These are phyloP conservation scores for Synanthedon myopaeformis DNA, from an alignment of 2,888 invertebrate genomes.

Conservation along the genomic window DNA sequence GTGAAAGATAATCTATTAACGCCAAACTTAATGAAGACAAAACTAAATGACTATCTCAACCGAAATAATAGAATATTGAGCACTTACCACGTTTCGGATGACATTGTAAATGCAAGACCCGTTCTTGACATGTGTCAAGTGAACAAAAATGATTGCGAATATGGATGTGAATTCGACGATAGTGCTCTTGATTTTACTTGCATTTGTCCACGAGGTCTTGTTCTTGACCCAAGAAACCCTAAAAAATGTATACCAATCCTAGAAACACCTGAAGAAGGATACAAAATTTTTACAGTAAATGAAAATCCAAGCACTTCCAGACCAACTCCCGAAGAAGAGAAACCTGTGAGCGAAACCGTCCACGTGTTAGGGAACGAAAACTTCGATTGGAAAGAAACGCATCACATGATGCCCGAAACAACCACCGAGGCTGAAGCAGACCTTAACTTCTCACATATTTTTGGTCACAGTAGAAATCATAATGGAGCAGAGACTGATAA, in stretches of 20 bases:
- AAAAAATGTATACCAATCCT: conserved; percentile 54
- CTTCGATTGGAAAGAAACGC: conserved; percentile 46
- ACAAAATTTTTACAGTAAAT: conserved; percentile 23
- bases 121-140: conserved; percentile 76
- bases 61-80: conserved; percentile 65
- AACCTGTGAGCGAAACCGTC: conserved; percentile 21
- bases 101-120: conserved; percentile 38
- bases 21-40: conserved; percentile 49
- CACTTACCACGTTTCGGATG: conserved; percentile 62
- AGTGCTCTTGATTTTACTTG: conserved; percentile 73
- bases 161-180: conserved; percentile 76
- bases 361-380: conserved; percentile 17
- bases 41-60: conserved; percentile 59
- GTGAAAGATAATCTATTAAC: conserved; percentile 62
- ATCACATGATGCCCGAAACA: conserved; percentile 24
- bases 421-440: conserved; percentile 37
- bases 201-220: conserved; percentile 70
- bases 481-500: conserved; percentile 18
- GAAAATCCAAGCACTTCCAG: conserved; percentile 26
- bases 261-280: conserved; percentile 23
- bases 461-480: conserved; percentile 25
- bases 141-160: conserved; percentile 74
- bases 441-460: conserved; percentile 40
- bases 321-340: conserved; percentile 27
- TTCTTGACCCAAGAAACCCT: conserved; percentile 39